phyloP scores from a whole-genome alignment of 2,113 vertebrate genomes.

The Brachyhypopomus occidentalis region DNA sequence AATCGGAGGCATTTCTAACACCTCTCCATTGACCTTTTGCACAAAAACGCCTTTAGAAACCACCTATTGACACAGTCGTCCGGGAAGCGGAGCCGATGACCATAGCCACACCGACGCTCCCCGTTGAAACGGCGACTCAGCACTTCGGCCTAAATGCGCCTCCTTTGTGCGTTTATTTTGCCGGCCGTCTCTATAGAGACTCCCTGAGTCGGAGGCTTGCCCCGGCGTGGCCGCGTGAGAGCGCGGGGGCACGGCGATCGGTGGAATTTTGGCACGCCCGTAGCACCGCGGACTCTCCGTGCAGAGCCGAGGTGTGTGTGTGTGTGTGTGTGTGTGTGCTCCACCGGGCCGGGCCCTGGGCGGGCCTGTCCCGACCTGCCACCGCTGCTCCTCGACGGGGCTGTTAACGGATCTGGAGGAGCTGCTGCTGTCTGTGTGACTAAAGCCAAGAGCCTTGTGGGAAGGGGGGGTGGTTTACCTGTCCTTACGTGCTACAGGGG shows the following conservation, averaged over 20 bases:
- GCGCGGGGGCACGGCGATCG: slow-evolving; percentile 20
- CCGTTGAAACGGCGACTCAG: neutral
- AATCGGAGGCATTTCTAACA: neutral
- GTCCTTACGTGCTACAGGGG: slow-evolving; percentile 27
- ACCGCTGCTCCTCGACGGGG: slow-evolving; percentile 24
- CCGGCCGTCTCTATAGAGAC: slow-evolving; percentile 36
- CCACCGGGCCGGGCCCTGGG: neutral
- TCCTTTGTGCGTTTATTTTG: slow-evolving; percentile 29
- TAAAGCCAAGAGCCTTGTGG: neutral
- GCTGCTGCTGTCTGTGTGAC: neutral
- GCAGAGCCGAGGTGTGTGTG: slow-evolving; percentile 37
- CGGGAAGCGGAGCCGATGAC: neutral
- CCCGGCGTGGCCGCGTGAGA: neutral
- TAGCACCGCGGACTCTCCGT: slow-evolving; percentile 1
- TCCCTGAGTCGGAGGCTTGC: neutral
- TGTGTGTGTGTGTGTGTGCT: neutral
- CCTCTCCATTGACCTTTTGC: neutral
- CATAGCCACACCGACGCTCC: neutral
- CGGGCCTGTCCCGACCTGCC: slow-evolving; percentile 43
- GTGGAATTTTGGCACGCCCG: slow-evolving; percentile 41
- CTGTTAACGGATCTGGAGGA: slow-evolving; percentile 21
- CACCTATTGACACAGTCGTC: neutral
- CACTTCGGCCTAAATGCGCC: neutral
- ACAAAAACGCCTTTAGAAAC: neutral
- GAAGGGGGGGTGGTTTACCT: slow-evolving; percentile 25